Conservation (phyloP, 2,113 vertebrate genomes). For the Prolemur simus region DNA sequence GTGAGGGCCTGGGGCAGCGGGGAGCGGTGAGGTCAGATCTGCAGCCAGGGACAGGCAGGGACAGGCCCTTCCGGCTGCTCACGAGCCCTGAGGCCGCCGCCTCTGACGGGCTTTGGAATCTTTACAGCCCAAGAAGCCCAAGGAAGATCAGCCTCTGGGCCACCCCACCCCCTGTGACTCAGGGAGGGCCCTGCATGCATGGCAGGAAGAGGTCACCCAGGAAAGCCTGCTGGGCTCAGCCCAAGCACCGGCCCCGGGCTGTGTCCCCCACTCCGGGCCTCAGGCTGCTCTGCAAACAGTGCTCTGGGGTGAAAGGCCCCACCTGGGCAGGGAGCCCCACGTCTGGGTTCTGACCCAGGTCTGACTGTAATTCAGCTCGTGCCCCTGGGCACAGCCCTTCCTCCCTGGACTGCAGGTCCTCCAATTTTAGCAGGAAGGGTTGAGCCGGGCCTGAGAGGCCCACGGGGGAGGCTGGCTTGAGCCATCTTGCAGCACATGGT, state of each 20-base stretch:
- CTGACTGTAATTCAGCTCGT: neutral
- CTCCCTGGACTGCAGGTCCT: neutral
- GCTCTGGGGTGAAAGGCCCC: neutral
- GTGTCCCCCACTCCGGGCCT: neutral
- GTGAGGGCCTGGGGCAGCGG: neutral
- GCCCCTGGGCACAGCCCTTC: neutral
- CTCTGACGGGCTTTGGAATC: neutral
- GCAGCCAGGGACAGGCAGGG: neutral
- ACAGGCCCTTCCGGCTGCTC: no score
- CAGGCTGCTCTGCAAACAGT: neutral
- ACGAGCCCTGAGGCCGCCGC: neutral
- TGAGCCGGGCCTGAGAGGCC: neutral
- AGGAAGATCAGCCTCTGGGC: neutral
- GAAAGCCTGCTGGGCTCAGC: no score
- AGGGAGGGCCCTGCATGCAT: neutral
- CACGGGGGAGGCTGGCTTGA: neutral
- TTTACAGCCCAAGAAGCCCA: neutral
- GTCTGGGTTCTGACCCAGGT: neutral
- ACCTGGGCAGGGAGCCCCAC: no score
- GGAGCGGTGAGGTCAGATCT: no score
- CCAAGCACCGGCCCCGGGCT: neutral
- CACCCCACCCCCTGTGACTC: neutral
- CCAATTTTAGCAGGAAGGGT: neutral
- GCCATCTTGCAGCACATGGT: no score
- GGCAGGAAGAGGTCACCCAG: accelerated